Base-by-base conservation (phyloP, 92 coral and sea anemone genomes). In the Epizoanthus ramosus region DNA sequence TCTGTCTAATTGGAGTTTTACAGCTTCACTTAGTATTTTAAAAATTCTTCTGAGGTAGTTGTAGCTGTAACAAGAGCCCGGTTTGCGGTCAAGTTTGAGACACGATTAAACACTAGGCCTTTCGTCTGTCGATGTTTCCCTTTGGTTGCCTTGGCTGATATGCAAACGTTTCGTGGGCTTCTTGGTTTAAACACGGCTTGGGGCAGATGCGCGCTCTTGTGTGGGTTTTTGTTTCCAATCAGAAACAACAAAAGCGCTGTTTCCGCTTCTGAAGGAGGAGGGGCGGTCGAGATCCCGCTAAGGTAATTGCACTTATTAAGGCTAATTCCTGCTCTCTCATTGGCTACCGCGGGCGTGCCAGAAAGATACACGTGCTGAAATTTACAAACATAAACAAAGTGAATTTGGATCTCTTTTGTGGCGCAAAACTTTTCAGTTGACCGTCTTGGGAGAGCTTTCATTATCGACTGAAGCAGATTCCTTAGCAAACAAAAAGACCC, bases 211-310 rank as follows among this genome's bases (percentile, higher is more conserved):
- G 84, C 79, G 19, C 59, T 71, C 75, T 73, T 87, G 83, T 74
- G 87, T 87, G 88, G 84, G 94, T 79, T 88, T 83, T 89, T 89
- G 92, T 91, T 90, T 90, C 88, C 82, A 90, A 71, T 88, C 86
- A 68, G 41, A 66, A 85, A 88, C 75, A 85, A 88, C 95, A 91
- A 93, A 73, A 74, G 91, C 81, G 75, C 88, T 83, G 95, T 91
- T 90, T 87, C 91, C 95, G 87, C 69, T 85, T 74, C 31, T 58
- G 23, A 56, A 71, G 91, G 83, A 85, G 98, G 95, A 95, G 98
- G 87, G 93, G 86, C 79, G 21, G 47, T 23, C 56, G 65, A 63
- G 14, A 39, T 67, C 74, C 87, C 33, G 73, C 80, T 68, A 74
- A 87, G 80, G 73, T 68, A 81, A 87, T 82, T 74, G 81, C 59